A percentile compares a stretch with the other conserved stretches of the same genome.
Evolutionary conservation across 2,797 vertebrate species (phyloP).

Genomic region (Hephaestus fuliginosus): DNA sequence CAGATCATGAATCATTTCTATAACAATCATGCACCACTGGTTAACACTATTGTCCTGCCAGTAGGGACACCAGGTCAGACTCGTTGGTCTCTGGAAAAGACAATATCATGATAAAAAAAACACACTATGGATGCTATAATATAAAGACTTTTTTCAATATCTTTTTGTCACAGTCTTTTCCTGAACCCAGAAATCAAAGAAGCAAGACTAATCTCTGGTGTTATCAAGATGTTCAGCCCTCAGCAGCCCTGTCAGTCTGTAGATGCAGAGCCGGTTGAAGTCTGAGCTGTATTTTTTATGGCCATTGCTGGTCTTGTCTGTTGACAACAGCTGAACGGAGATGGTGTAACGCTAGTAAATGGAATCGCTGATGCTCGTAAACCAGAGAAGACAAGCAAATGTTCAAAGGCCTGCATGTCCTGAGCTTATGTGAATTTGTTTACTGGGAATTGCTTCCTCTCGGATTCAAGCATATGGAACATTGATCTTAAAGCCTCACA

Average conservation of each 20-base stretch:
- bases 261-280: not conserved
- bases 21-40: too few species aligned
- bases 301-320: constrained; percentile 8
- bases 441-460: constrained; percentile 16
- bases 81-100: not conserved
- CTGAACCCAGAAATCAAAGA: constrained; percentile 1
- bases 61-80: not conserved
- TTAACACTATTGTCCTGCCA: not conserved
- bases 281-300: constrained; percentile 15
- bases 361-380: constrained; percentile 3
- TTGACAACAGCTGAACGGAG: constrained; percentile 8
- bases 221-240: not conserved
- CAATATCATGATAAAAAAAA: too few species aligned
- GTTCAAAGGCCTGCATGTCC: not conserved
- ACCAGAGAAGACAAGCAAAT: constrained; percentile 13
- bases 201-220: not conserved
- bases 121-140: not conserved
- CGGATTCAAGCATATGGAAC: not conserved
- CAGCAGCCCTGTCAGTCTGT: not conserved
- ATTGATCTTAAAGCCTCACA: constrained; percentile 23
- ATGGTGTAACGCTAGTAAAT: constrained; percentile 8
- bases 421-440: constrained; percentile 23
- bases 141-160: not conserved
- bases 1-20: not conserved
- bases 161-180: not conserved